Evolutionary conservation across 2,888 invertebrate genomes (phyloP), one percentile per base, ranked within the genome.

Genomic region (Rhodophaea formosa): DNA sequence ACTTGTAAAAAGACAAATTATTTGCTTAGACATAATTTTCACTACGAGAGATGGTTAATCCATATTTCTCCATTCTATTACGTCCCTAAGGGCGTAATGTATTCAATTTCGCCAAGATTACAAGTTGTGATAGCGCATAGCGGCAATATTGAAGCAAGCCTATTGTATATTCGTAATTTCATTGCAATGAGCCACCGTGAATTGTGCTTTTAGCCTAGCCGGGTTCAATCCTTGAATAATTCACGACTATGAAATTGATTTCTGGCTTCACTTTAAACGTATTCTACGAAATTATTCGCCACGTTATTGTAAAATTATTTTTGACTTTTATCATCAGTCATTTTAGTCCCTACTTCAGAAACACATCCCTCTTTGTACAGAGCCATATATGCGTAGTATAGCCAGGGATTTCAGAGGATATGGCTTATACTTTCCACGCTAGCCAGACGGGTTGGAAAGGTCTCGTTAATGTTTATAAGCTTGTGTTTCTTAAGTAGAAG

Each of bases 131-230:
- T 57, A 14, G 49, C 51, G 49, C 30, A 44, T 32, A 39, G 39
- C 49, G 46, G 49, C 54, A 43, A 53, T 55, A 55, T 55, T 45
- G 54, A 55, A 55, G 14, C 32, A 17, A n/a, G 54, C 54, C 35
- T 35, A 55, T 55, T 55, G 54, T 55, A 55, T 46, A 55, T 55
- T 55, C 35, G 54, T 46, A 55, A 55, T 55, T 55, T 17, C 54
- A 46, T 45, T 30, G 54, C 54, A 55, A 45, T 45, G 54, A 55
- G 30, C 45, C 54, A 55, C 45, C 54, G 54, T 55, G 45, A 55
- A 55, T 55, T 45, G 54, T 55, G 54, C 54, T 55, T 55, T 55
- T 55, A 45, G 45, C 30, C 45, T 23, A 17, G 23, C 39, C 45
- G 17, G 45, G 45, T 32, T 55, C 32, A 2, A 55, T 30, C 32